Evolutionary conservation across 2,113 vertebrate species (phyloP).

Genomic region (Myocastor coypus): DNA sequence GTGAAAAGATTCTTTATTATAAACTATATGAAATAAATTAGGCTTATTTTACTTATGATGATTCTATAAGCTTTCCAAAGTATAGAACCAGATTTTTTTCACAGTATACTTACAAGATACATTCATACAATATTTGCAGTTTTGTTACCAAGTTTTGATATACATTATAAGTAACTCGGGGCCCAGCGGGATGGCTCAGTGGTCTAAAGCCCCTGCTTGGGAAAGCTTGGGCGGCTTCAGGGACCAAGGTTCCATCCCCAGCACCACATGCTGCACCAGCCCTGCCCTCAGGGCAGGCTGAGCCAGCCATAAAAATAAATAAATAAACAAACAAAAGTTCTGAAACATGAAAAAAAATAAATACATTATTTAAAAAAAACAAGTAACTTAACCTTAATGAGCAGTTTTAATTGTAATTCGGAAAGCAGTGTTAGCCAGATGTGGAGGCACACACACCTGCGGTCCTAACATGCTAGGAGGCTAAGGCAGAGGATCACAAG

Average conservation of each 20-base stretch:
- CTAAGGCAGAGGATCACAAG: background rate
- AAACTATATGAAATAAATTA: background rate
- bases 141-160: background rate
- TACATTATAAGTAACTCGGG: background rate
- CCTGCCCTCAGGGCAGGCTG: no score
- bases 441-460: background rate
- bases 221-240: no score
- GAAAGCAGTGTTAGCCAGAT: background rate
- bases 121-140: background rate
- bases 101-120: background rate
- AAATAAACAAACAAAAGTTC: no score
- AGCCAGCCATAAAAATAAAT: no score
- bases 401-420: conserved; percentile 56
- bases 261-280: no score
- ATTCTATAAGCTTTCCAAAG: background rate
- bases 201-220: no score
- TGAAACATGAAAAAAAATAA: no score
- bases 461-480: background rate
- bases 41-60: conserved; percentile 46
- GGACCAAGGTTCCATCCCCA: no score
- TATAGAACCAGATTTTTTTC: conserved; percentile 10
- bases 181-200: no score
- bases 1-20: background rate
- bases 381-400: conserved; percentile 43
- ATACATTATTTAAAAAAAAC: no score